phyloP scores from a whole-genome alignment of 2,113 vertebrate genomes.

The Bufo bufo region DNA sequence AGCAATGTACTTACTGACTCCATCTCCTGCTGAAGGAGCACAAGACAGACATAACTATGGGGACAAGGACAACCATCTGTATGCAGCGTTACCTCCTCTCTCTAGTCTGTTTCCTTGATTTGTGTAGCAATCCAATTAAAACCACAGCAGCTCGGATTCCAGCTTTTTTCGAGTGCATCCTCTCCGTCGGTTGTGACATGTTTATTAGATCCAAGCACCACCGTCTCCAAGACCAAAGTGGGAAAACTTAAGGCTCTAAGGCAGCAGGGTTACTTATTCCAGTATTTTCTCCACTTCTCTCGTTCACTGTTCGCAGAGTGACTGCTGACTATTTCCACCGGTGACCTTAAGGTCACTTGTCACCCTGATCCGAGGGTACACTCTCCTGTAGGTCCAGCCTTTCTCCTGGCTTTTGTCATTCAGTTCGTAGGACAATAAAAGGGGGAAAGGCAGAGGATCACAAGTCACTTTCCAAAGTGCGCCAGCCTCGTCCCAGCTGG shows the following conservation, averaged over 20 bases:
- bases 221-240: conserved; percentile 62
- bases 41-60: background rate
- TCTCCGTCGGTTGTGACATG: conserved; percentile 80
- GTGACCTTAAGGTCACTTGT: conserved; percentile 70
- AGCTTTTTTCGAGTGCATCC: conserved; percentile 84
- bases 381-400: conserved; percentile 50
- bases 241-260: conserved; percentile 27
- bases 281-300: conserved; percentile 16
- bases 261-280: conserved; percentile 27
- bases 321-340: conserved; percentile 62
- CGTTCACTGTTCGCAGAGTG: conserved; percentile 42
- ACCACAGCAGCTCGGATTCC: conserved; percentile 92
- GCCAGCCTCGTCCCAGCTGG: background rate
- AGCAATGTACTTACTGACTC: background rate
- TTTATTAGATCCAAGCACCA: conserved; percentile 62
- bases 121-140: conserved; percentile 92
- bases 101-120: conserved; percentile 85
- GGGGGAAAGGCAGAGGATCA: conserved; percentile 1
- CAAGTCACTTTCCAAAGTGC: conserved; percentile 54
- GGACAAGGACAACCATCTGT: background rate
- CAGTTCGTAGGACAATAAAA: background rate
- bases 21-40: background rate
- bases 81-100: conserved; percentile 72
- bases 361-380: conserved; percentile 32
- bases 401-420: background rate